Evolutionary conservation across 2,797 vertebrate genomes (phyloP).

Genomic region (Alexandromys oeconomus): DNA sequence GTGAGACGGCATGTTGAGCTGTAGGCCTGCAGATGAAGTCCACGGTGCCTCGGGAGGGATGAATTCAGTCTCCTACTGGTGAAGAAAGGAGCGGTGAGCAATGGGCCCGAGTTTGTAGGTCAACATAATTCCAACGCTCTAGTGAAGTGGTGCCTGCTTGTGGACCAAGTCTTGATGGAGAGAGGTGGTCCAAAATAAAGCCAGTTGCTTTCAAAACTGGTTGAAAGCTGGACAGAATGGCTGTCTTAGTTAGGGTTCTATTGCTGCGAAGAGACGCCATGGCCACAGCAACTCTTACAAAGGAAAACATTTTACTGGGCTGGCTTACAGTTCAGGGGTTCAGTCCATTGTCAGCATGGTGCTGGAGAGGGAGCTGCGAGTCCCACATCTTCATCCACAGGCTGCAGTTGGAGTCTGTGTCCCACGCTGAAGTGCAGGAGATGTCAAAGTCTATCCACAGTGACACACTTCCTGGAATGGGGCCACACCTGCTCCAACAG

Average conservation of each 20-base stretch:
- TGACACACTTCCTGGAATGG: neutral
- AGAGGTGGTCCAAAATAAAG: accelerated
- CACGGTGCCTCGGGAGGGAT: accelerated
- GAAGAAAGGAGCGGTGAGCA: neutral
- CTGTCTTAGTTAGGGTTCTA: neutral
- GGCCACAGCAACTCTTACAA: neutral
- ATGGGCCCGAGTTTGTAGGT: neutral
- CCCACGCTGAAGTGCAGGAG: neutral
- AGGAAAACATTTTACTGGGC: neutral
- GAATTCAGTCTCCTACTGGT: neutral
- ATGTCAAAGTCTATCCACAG: neutral
- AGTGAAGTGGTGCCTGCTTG: accelerated
- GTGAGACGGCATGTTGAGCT: neutral
- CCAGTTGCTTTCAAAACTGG: too few relatives aligned
- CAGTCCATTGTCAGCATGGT: neutral
- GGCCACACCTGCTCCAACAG: neutral
- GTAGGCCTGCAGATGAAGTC: neutral
- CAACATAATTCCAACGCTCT: neutral
- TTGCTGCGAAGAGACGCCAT: neutral
- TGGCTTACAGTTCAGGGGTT: neutral
- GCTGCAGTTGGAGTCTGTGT: neutral
- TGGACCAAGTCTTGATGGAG: too few relatives aligned
- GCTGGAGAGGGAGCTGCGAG: neutral
- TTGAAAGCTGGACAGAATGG: neutral
- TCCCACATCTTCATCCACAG: neutral